These are phyloP conservation scores for Parotia lawesii DNA, from an alignment of 2,113 vertebrate genomes.

Conservation along the genomic window DNA sequence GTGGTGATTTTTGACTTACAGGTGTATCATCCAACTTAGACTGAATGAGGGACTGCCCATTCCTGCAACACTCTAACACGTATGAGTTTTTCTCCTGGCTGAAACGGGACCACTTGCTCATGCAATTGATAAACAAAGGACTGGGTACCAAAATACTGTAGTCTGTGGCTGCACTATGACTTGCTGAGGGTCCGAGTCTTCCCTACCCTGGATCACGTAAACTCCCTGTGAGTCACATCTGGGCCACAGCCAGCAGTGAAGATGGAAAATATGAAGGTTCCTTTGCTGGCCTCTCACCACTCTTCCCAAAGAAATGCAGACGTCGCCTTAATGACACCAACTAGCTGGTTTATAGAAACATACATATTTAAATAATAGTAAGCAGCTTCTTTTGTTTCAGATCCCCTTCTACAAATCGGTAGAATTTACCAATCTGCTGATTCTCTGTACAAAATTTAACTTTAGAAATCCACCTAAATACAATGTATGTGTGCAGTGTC, in stretches of 20 bases:
- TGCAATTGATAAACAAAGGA: neutral
- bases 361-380: conserved; percentile 3
- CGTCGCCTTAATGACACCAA: neutral
- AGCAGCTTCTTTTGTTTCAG: neutral
- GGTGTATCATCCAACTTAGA: rapidly evolving
- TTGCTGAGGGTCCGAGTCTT: neutral
- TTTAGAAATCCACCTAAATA: neutral
- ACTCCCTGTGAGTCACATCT: neutral
- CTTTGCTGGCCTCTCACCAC: neutral
- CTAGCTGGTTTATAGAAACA: neutral
- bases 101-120: neutral
- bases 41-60: neutral
- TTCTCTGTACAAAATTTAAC: neutral
- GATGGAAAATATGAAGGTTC: neutral
- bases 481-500: neutral
- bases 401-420: neutral
- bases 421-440: neutral
- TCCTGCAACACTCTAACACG: neutral
- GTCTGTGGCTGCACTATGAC: neutral
- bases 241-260: neutral
- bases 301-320: neutral
- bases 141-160: neutral
- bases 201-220: neutral
- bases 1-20: neutral
- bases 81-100: neutral